Conservation (phyloP, 2,888 invertebrate genomes). For the Acanthoscelides obtectus region DNA sequence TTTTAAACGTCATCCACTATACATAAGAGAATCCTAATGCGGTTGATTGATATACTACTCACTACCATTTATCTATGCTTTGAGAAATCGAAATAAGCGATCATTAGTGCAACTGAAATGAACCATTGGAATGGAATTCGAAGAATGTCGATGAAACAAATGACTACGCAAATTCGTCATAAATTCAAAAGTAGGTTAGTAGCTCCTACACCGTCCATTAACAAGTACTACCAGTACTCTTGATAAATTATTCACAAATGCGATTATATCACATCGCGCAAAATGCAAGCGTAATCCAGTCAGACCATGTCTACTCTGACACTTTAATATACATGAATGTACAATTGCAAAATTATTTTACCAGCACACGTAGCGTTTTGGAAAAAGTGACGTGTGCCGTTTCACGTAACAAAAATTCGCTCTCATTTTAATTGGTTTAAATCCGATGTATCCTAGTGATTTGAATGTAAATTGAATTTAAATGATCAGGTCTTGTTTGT, state of each 20-base stretch:
- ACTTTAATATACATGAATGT: not conserved
- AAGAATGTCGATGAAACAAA: not conserved
- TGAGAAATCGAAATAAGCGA: too few species aligned
- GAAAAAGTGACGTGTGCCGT: not conserved
- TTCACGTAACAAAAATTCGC: not conserved
- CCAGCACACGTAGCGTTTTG: not conserved
- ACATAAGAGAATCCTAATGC: too few species aligned
- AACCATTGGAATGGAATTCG: not conserved
- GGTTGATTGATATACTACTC: too few species aligned
- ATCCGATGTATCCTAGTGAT: not conserved
- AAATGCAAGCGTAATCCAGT: not conserved
- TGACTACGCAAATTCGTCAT: not conserved
- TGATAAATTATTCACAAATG: not conserved
- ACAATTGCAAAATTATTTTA: not conserved
- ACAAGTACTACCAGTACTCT: not conserved
- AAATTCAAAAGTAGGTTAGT: not conserved
- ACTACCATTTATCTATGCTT: too few species aligned
- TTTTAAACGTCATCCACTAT: too few species aligned
- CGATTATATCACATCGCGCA: not conserved
- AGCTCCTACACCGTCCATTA: not conserved
- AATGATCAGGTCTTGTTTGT: not conserved
- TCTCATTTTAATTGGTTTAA: not conserved
- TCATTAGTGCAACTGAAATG: not conserved
- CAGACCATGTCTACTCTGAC: not conserved
- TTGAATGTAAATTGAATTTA: not conserved